A percentile compares a stretch with the other conserved stretches of the same genome.
phyloP scores from a whole-genome alignment of 2,888 invertebrate genomes.

The Exocentrus adspersus region DNA sequence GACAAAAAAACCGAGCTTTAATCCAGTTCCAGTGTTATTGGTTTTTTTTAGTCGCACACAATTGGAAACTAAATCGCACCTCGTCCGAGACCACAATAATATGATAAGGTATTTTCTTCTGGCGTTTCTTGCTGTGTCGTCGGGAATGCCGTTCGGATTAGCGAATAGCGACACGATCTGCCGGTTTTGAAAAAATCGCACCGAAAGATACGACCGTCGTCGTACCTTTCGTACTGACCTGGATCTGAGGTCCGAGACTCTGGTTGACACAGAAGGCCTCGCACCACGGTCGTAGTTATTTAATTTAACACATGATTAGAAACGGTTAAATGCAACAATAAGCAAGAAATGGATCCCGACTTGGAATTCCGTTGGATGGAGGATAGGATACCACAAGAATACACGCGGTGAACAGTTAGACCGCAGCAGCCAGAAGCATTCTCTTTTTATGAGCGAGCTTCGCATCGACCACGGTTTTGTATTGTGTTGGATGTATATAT shows the following conservation, averaged over 20 bases:
- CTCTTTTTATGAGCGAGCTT: neutral
- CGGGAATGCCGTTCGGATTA: neutral
- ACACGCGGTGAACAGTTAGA: neutral
- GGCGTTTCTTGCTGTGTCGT: neutral
- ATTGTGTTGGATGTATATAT: neutral
- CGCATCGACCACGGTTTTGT: neutral
- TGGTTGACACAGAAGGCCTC: neutral
- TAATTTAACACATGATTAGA: constrained; percentile 28
- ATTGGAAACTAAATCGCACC: constrained; percentile 13
- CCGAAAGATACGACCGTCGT: no score
- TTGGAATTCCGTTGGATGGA: neutral
- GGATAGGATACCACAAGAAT: neutral
- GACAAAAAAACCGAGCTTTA: constrained; percentile 17
- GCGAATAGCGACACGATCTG: no score
- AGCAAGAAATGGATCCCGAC: neutral
- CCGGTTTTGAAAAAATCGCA: no score
- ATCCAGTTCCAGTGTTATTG: constrained; percentile 19
- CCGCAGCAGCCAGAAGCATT: neutral
- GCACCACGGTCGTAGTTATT: neutral
- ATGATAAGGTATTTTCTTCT: constrained; percentile 28
- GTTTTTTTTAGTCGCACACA: constrained; percentile 14
- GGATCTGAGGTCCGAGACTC: no score
- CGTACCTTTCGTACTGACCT: no score
- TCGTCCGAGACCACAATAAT: constrained; percentile 22
- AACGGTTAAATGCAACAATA: constrained; percentile 20